Base-by-base conservation (phyloP, 2,888 invertebrate species). In the Pachydiplax longipennis region DNA sequence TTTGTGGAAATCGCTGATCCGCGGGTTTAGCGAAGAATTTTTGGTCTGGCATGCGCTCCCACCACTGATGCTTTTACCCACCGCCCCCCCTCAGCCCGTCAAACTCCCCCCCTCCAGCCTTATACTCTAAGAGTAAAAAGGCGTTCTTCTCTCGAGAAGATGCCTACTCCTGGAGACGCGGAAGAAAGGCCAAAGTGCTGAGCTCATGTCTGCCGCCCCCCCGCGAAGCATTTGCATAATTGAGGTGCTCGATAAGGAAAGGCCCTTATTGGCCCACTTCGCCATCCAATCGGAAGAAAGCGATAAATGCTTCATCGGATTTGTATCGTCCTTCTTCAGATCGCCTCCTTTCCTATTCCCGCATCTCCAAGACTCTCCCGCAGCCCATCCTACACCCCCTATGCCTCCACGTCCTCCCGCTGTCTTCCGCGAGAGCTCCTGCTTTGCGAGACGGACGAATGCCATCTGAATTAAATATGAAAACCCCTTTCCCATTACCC, bases 171-270 rank as follows among this genome's bases (percentile, higher is more conserved):
- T 15, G 31, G n/a, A 22, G 25, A 65, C 8, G 65, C 2, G 65
- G 73, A 73, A 73, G 73, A 25, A 73, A 73, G n/a, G 25, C 73
- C 73, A 73, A 73, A 73, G 73, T 73, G 73, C 73, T 73, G 73
- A 73, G 73, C 73, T 73, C 73, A 73, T 25, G 73, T 73, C 73
- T 73, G 13, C 73, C 13, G 25, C 73, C 13, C 73, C 65, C 25
- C 13, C n/a, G 25, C 25, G 25, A 58, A 83, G 58, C 61, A 87
- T 87, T 87, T 87, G 87, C 87, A 87, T 87, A 87, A 87, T 87
- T 87, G 87, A 87, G 61, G n/a, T 61, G 37, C 61, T 65, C 37
- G 37, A 65, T 65, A 61, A 87, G 37, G 87, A 61, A 53, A 61
- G 81, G 22, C 22, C 40, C 73, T 73, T 73, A 73, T 73, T 73